phyloP scores from a whole-genome alignment of 1,140 invertebrate species.

The Galleria mellonella region DNA sequence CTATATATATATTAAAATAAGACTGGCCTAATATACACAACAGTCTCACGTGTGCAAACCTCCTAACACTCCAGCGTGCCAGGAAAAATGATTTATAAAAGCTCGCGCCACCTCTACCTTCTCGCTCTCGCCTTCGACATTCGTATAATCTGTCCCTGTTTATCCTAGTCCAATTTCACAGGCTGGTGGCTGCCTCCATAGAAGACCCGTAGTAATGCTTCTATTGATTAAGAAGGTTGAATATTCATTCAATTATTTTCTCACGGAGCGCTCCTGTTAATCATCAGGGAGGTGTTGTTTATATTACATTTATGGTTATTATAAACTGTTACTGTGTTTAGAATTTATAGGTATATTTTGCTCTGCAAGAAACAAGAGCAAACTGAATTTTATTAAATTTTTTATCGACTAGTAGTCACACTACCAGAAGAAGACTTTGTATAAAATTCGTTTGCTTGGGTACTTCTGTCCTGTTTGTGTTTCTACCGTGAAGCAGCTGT shows the following conservation, averaged over 20 bases:
- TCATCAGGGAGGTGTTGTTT: constrained; percentile 19
- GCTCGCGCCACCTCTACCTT: constrained; percentile 25
- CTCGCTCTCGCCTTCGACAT: constrained; percentile 22
- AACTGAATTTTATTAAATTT: too few species aligned
- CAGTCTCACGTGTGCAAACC: constrained; percentile 12
- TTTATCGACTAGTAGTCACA: too few species aligned
- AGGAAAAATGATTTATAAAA: constrained; percentile 73
- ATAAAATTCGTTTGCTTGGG: too few species aligned
- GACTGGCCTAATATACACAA: neutral
- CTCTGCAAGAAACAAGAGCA: too few species aligned
- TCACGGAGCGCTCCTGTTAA: constrained; percentile 40
- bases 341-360: too few species aligned
- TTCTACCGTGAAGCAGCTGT: too few species aligned
- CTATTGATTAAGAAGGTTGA: constrained; percentile 71
- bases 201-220: constrained; percentile 52
- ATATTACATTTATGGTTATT: neutral
- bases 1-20: too few species aligned
- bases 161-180: constrained; percentile 66
- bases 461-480: too few species aligned
- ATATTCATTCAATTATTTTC: constrained; percentile 72
- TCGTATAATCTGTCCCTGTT: constrained; percentile 33
- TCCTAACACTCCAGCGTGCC: constrained; percentile 45
- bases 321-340: neutral
- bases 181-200: constrained; percentile 54
- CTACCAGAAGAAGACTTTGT: too few species aligned